Percentiles rank a stretch among this genome's conserved stretches.
Conservation (phyloP, 2,888 invertebrate species). For the Tigriopus californicus region DNA sequence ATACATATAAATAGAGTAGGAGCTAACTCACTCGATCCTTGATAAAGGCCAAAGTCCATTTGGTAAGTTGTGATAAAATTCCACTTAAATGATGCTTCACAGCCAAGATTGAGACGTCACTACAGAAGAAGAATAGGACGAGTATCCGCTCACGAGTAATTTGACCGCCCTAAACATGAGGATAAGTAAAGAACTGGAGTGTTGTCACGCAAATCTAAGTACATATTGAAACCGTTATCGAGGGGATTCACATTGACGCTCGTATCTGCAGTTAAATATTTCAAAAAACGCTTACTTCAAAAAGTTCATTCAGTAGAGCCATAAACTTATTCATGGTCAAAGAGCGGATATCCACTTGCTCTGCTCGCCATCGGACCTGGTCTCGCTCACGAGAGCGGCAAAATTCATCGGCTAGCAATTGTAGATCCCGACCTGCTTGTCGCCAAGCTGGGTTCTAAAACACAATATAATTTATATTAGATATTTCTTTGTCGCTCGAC, state of each 20-base stretch:
- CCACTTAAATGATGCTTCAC: neutral
- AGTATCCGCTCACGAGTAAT: conserved; percentile 8
- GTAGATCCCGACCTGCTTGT: neutral
- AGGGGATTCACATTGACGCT: too few relatives aligned
- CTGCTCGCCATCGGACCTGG: neutral
- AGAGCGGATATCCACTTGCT: conserved; percentile 1
- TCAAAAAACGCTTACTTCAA: neutral
- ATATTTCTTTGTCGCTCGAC: too few relatives aligned
- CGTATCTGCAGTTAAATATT: too few relatives aligned
- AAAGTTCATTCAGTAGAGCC: conserved; percentile 1
- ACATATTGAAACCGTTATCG: too few relatives aligned
- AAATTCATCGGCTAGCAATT: conserved; percentile 4
- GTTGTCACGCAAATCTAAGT: too few relatives aligned
- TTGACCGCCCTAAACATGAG: conserved; percentile 4
- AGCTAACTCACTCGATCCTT: neutral
- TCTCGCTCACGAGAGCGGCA: neutral
- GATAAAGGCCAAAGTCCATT: conserved; percentile 7
- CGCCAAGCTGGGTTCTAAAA: neutral
- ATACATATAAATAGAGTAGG: too few relatives aligned
- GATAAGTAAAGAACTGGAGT: too few relatives aligned
- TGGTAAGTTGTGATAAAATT: neutral
- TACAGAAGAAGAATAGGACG: conserved; percentile 10
- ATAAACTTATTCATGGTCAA: conserved; percentile 3
- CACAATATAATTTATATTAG: neutral
- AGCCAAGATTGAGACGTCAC: neutral